phyloP scores from a whole-genome alignment of 2,888 invertebrate species.

The Cosmopolites sordidus region DNA sequence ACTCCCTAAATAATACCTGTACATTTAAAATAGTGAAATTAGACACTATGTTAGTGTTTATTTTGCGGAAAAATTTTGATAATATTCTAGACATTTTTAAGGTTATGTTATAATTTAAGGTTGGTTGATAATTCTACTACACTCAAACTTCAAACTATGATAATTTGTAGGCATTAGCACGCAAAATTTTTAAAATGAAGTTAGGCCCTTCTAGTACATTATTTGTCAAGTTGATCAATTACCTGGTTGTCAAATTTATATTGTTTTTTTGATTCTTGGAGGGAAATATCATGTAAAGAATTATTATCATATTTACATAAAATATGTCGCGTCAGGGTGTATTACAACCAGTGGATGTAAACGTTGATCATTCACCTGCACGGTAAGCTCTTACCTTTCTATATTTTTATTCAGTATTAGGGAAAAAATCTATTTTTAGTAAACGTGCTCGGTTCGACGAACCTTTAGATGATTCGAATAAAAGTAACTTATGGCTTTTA shows the following conservation, averaged over 20 bases:
- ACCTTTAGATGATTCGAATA: constrained; percentile 23
- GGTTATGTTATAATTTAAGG: no score
- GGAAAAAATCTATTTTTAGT: constrained; percentile 5
- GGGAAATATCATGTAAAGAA: constrained; percentile 17
- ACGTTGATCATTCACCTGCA: constrained; percentile 39
- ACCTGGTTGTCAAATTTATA: not conserved
- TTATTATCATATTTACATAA: not conserved
- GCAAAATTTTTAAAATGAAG: no score
- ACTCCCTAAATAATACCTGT: no score
- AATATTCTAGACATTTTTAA: no score
- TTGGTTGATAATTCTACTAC: no score
- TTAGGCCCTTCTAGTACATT: no score
- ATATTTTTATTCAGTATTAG: constrained; percentile 6
- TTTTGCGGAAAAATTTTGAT: no score
- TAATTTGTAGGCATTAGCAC: no score
- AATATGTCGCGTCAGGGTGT: constrained; percentile 29
- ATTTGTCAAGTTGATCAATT: no score
- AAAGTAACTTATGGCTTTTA: constrained; percentile 38
- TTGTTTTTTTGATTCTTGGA: constrained; percentile 12
- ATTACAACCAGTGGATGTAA: constrained; percentile 38
- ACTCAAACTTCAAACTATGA: no score
- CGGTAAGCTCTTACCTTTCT: constrained; percentile 33
- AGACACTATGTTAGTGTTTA: no score
- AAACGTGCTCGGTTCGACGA: constrained; percentile 44
- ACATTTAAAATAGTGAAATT: no score